Conservation (phyloP, 2,797 vertebrate genomes). For the Diceros bicornis region DNA sequence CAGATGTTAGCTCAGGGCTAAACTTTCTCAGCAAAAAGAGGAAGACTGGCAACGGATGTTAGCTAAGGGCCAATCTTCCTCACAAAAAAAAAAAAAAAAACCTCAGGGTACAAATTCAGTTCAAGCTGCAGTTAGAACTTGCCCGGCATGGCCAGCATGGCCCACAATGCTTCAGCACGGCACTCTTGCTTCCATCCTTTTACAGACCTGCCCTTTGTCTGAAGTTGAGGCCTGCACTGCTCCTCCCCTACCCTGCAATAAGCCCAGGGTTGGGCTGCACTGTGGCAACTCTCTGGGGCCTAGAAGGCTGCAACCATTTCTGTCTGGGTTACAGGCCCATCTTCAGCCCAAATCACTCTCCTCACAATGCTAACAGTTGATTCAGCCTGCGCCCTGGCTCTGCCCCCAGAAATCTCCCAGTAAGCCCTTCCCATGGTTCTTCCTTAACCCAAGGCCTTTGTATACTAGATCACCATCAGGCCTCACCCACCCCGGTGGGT, state of each 20-base stretch:
- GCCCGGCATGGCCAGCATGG: too few species aligned
- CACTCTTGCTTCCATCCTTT: neutral
- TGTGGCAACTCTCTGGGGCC: neutral
- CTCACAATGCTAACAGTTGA: neutral
- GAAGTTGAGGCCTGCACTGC: accelerated
- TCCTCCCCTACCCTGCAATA: neutral
- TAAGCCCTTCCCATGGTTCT: neutral
- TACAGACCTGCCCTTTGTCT: neutral
- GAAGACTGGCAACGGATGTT: too few species aligned
- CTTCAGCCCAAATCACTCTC: neutral
- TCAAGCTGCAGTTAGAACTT: neutral
- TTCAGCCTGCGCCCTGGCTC: neutral
- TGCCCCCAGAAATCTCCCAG: neutral
- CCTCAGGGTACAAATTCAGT: neutral
- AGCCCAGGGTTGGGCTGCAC: neutral
- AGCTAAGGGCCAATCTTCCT: too few species aligned
- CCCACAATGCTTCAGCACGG: too few species aligned
- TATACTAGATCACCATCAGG: neutral
- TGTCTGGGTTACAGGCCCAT: neutral
- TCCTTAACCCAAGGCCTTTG: neutral
- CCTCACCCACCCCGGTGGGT: too few species aligned
- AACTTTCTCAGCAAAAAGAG: too few species aligned
- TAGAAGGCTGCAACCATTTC: neutral
- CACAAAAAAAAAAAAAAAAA: neutral
- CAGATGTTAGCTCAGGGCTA: too few species aligned